A percentile compares a stretch with the other conserved stretches of the same genome.
phyloP scores from a whole-genome alignment of 2,113 vertebrate genomes.

The Hyaena hyaena region DNA sequence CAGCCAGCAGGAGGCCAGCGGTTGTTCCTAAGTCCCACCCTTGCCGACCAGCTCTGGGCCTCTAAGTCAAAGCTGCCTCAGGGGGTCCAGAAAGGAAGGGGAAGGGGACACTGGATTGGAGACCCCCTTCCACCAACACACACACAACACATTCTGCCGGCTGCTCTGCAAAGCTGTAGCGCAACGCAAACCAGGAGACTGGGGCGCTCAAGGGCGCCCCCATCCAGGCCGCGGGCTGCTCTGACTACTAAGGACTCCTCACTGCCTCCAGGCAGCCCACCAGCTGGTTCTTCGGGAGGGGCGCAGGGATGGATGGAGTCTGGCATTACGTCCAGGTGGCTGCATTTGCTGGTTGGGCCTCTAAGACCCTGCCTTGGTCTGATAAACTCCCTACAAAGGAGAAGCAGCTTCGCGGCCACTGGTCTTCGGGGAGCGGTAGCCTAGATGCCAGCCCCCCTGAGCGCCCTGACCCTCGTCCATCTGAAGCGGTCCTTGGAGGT shows the following conservation, averaged over 20 bases:
- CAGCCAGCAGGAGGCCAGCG: accelerated
- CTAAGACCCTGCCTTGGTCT: constrained; percentile 86
- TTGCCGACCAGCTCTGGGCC: accelerated
- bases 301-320: neutral
- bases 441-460: constrained; percentile 83
- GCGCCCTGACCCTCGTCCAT: constrained; percentile 83
- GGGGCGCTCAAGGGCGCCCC: neutral
- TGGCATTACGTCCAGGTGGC: constrained; percentile 78
- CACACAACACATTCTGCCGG: too few species aligned
- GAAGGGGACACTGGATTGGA: accelerated
- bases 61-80: neutral
- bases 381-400: constrained; percentile 87
- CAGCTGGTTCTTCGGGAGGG: neutral
- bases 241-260: neutral
- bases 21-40: neutral
- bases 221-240: accelerated
- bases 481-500: constrained; percentile 48
- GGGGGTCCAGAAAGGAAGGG: accelerated
- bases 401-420: constrained; percentile 83
- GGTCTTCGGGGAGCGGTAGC: constrained; percentile 81
- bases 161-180: accelerated
- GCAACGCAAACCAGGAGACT: accelerated
- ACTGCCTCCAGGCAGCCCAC: neutral
- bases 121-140: too few species aligned
- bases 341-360: constrained; percentile 83